These are phyloP conservation scores for Rhea pennata DNA, from an alignment of 2,113 vertebrate genomes.

Conservation along the genomic window DNA sequence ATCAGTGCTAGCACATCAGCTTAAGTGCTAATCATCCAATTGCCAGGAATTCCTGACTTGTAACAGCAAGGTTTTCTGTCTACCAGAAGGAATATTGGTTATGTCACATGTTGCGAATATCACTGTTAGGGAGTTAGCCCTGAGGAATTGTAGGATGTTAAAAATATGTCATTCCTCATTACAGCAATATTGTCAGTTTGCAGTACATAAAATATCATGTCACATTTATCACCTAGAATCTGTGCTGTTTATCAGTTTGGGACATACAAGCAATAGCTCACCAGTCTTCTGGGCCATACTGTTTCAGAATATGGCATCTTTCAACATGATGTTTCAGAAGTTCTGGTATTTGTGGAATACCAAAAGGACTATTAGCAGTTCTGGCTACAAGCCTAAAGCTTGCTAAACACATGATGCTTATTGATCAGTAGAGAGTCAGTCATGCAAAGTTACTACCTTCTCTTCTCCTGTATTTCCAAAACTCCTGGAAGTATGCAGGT, in stretches of 20 bases:
- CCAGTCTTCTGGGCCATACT: background rate
- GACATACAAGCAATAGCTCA: background rate
- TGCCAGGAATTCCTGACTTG: background rate
- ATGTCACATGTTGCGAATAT: background rate
- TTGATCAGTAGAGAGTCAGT: background rate
- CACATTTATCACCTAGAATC: background rate
- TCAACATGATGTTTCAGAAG: background rate
- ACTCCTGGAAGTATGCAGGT: background rate
- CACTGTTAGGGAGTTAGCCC: background rate
- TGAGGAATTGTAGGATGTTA: background rate
- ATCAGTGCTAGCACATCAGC: background rate
- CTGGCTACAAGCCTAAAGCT: background rate
- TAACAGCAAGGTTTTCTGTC: background rate
- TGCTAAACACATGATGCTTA: background rate
- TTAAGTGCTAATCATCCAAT: background rate
- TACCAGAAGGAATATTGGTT: background rate
- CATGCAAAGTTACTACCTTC: accelerated
- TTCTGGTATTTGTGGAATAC: background rate
- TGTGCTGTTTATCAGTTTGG: background rate
- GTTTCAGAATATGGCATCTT: background rate
- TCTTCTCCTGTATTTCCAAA: background rate
- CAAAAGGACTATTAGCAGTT: background rate
- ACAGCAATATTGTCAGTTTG: background rate
- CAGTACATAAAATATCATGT: background rate
- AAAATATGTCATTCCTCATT: background rate